Conservation (phyloP, 2,797 vertebrate species). For the Channallabes apus region DNA sequence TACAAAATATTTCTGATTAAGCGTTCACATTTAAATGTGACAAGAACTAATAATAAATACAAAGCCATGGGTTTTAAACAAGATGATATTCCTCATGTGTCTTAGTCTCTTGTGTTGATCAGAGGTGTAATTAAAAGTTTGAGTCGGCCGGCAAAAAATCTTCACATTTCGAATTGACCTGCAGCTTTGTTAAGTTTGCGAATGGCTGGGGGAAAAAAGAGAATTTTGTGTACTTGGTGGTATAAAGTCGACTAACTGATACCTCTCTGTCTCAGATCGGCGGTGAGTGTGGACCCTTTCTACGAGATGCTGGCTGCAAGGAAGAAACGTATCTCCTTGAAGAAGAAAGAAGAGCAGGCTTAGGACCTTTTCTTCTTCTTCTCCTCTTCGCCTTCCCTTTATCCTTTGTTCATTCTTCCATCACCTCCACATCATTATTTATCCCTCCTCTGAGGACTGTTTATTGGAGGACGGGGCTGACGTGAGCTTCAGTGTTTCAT, state of each 20-base stretch:
- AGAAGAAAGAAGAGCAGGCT: conserved; percentile 88
- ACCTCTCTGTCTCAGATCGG: conserved; percentile 73
- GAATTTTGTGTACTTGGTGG: background rate
- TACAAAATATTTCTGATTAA: too few species aligned
- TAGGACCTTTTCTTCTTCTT: conserved; percentile 55
- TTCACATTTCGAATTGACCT: too few species aligned
- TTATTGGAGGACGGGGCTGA: background rate
- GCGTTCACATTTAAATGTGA: too few species aligned
- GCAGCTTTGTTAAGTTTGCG: too few species aligned
- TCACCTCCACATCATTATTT: conserved; percentile 39
- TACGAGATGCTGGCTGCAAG: conserved; percentile 93
- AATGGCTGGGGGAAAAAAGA: too few species aligned
- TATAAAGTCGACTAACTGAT: background rate
- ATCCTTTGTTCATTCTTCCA: conserved; percentile 49
- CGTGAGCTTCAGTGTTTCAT: conserved; percentile 14
- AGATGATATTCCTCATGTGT: too few species aligned
- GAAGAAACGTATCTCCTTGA: conserved; percentile 93
- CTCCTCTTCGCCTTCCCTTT: conserved; percentile 44
- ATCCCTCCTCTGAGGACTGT: conserved; percentile 39
- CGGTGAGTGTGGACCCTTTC: conserved; percentile 92
- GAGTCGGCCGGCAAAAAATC: too few species aligned
- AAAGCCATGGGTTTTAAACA: too few species aligned
- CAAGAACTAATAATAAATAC: too few species aligned
- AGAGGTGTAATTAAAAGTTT: too few species aligned
- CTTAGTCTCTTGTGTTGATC: too few species aligned